Conservation (phyloP, 2,888 invertebrate genomes). For the Ferrisia virgata region DNA sequence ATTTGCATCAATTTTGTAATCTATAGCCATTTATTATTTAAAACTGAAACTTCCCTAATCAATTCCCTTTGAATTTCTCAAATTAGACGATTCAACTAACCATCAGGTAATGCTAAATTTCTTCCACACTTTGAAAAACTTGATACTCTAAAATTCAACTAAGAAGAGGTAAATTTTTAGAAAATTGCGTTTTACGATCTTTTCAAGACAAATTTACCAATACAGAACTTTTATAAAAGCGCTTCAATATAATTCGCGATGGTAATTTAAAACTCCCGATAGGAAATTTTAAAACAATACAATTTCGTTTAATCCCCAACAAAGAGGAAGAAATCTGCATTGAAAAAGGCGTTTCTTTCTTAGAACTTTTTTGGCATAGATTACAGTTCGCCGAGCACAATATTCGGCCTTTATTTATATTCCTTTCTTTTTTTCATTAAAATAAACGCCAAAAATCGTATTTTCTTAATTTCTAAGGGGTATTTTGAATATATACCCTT, state of each 20-base stretch:
- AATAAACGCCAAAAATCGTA: conserved; percentile 9
- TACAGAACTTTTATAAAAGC: background rate
- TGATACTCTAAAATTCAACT: too few relatives aligned
- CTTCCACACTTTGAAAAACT: background rate
- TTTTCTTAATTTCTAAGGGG: background rate
- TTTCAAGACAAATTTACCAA: background rate
- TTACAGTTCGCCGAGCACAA: background rate
- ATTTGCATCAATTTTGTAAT: too few relatives aligned
- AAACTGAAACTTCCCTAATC: too few relatives aligned
- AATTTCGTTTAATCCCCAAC: background rate
- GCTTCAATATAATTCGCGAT: background rate
- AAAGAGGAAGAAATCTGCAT: background rate
- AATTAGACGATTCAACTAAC: too few relatives aligned
- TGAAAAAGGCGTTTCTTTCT: background rate
- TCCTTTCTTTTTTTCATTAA: background rate
- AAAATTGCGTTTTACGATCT: background rate
- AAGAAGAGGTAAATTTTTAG: too few relatives aligned
- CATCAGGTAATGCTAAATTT: too few relatives aligned
- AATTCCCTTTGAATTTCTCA: too few relatives aligned
- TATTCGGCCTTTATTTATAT: background rate
- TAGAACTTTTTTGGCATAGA: conserved; percentile 1
- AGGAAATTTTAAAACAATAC: background rate
- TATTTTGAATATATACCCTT: background rate
- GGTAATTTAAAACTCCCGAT: background rate
- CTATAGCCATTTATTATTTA: too few relatives aligned